phyloP scores from a whole-genome alignment of 2,888 invertebrate genomes.

The Nephrocerus scutellatus region DNA sequence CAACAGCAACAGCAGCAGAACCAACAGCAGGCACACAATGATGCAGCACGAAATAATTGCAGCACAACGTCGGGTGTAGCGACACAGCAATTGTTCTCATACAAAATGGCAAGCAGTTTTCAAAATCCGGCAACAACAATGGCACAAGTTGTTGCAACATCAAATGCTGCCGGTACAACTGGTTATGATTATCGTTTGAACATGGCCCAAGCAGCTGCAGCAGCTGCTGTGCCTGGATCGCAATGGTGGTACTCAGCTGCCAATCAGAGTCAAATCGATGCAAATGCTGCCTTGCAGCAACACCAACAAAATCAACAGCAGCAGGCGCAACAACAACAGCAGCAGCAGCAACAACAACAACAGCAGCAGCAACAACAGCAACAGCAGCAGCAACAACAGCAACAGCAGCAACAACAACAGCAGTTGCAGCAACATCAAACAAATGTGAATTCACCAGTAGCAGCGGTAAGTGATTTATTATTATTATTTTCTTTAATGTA shows the following conservation, averaged over 20 bases:
- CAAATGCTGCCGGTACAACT: conserved; percentile 53
- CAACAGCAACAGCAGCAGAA: conserved; percentile 48
- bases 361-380: conserved; percentile 49
- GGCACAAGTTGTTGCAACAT: conserved; percentile 58
- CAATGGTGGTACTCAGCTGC: conserved; percentile 74
- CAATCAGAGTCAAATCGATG: conserved; percentile 50
- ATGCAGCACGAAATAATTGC: conserved; percentile 53
- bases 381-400: conserved; percentile 52
- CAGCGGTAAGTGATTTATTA: conserved; percentile 34
- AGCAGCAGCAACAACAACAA: conserved; percentile 43
- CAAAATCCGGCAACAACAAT: conserved; percentile 63
- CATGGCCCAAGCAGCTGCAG: conserved; percentile 51
- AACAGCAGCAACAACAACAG: conserved; percentile 43
- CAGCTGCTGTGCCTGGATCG: conserved; percentile 53
- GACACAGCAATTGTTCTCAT: conserved; percentile 71
- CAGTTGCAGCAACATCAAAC: conserved; percentile 29
- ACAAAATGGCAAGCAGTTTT: conserved; percentile 82
- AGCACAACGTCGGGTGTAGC: conserved; percentile 53
- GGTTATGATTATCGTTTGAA: conserved; percentile 70
- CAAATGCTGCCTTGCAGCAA: conserved; percentile 56
- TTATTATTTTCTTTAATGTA: conserved; percentile 2
- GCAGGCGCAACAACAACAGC: conserved; percentile 48
- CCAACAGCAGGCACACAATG: conserved; percentile 50
- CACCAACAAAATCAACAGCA: conserved; percentile 50
- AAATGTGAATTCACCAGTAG: conserved; percentile 34